Evolutionary conservation across 2,888 invertebrate species (phyloP), one percentile per base, ranked within the genome.

Genomic region (Hofmannophila pseudospretella): DNA sequence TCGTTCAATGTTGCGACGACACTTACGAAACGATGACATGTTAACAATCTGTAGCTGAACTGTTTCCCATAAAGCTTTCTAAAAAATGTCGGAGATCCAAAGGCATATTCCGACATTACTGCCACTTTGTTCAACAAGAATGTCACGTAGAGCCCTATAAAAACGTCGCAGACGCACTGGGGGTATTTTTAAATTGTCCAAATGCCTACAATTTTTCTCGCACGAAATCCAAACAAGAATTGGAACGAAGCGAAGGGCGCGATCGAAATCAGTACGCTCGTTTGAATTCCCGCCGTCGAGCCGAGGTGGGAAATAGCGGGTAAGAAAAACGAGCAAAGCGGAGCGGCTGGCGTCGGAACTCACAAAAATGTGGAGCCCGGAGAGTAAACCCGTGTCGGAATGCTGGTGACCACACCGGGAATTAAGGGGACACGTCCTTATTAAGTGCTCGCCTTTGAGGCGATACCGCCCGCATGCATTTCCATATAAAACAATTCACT

Each of bases 311-410:
- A 81, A 81, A 77, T 71, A 67, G 59, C 55, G 44, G 48, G 49
- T 46, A 54, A 67, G 73, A 78, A 78, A 79, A 79, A 81, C 67
- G 62, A 71, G 48, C 51, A 51, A 38, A 41, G 40, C 58, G 2
- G 28, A 14, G 8, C 2, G n/a, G 2, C 8, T 3, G 20, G 4
- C 20, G 11, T 14, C 36, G 30, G 45, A 46, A 67, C 66, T 59
- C 55, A 71, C 69, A 75, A 79, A 79, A 77, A 79, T 75, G 70
- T 65, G 54, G 42, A 37, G 43, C 33, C 38, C 42, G 32, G 59
- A 77, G 74, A 78, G 84, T 76, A 69, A 73, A 75, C 72, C 68
- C 72, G 71, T 81, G 84, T 84, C 60, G 71, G 79, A 75, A 82
- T 81, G 76, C 67, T 54, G 62, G 67, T 61, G 69, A 68, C 66